Conservation (phyloP, 2,113 vertebrate species). For the Athene noctua region DNA sequence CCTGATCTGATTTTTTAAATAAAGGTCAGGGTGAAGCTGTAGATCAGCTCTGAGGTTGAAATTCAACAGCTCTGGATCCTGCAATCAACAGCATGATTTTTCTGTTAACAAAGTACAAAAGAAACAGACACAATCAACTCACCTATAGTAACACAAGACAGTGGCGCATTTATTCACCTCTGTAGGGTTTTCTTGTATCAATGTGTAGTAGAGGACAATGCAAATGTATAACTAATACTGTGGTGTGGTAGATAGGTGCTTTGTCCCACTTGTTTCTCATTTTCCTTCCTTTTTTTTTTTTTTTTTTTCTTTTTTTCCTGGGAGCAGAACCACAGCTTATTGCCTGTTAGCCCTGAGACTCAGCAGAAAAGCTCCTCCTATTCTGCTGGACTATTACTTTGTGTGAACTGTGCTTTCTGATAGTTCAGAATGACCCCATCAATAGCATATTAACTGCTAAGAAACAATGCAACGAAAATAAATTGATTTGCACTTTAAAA, state of each 20-base stretch:
- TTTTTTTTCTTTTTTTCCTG: no score
- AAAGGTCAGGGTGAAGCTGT: not conserved
- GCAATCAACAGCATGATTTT: not conserved
- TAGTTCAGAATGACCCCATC: not conserved
- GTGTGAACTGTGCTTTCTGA: not conserved
- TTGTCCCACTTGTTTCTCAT: not conserved
- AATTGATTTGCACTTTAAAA: not conserved
- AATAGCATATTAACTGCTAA: not conserved
- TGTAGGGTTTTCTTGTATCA: not conserved
- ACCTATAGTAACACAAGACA: not conserved
- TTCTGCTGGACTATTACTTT: not conserved
- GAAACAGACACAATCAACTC: not conserved
- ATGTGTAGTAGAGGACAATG: not conserved
- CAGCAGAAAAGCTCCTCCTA: not conserved
- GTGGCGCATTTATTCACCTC: not conserved
- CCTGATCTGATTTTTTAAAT: not conserved
- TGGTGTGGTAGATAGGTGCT: not conserved
- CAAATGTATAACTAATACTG: not conserved
- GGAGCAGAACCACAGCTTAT: not conserved
- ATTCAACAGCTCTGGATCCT: not conserved
- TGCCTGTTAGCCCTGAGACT: not conserved
- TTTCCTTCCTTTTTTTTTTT: not conserved
- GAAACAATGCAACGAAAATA: not conserved
- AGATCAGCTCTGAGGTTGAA: not conserved
- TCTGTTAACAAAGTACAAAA: not conserved